Evolutionary conservation across 2,888 invertebrate species (phyloP), one percentile per base, ranked within the genome.

Genomic region (Ommatoiulus sabulosus): DNA sequence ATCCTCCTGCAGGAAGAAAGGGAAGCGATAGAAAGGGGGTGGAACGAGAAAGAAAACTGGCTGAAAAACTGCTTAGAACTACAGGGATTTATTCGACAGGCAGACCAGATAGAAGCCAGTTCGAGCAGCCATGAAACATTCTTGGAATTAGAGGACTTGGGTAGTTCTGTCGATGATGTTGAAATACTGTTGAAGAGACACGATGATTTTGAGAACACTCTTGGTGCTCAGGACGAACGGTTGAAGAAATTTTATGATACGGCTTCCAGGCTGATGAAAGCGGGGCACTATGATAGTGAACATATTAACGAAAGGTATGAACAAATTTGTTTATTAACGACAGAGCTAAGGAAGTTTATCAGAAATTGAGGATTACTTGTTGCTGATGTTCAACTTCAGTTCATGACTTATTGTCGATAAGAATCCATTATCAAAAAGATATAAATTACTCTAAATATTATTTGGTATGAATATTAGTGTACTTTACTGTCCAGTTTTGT

Each of bases 71-170:
- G 97, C 90, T 95, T 97, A 52, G 97, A 98, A 91, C 93, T 99
- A 89, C 98, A 97, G 93, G 95, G 96, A 90, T 98, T 98, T 93
- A 98, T 98, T 93, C 95, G 97, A 72, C 99, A 99, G 93, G 98
- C 98, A 0, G 99, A 99, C 92, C 97, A 98, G 92, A 97, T 99
- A 90, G 99, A 99, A 93, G 98, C 99, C 0, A 96, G 97, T 15
- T 97, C 97, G 87, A 97, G 97, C 88, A 97, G 97, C 20, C 98
- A 99, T 92, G 96, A 98, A 92, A 97, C 98, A 0, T 98, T 97
- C 93, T 94, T 99, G 35, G 98, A 98, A 91, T 97, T 96, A 93
- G 95, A 95, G 12, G 96, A 97, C 90, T 94, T 97, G 85, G 99
- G 98, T 90, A 95, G 96, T 90, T 97, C 97, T 0, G 94, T 97